Evolutionary conservation across 53 echinoderm and acorn worm genomes (phyloP).

Genomic region (Henricia sp.): DNA sequence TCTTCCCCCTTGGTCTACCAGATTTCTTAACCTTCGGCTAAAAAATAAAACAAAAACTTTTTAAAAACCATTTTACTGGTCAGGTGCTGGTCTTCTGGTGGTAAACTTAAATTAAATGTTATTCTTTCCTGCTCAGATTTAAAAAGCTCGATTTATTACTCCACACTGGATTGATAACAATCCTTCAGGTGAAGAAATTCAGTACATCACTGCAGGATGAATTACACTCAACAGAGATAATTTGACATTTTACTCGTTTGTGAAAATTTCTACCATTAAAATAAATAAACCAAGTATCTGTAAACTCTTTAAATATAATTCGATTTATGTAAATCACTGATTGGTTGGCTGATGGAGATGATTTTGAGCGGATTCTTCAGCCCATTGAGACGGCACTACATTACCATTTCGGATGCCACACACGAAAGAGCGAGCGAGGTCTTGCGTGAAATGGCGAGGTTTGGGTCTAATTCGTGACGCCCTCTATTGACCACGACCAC

Average conservation of each 20-base stretch:
- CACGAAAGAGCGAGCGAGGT: constrained; percentile 32
- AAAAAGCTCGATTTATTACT: constrained; percentile 87
- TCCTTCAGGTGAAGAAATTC: constrained; percentile 99
- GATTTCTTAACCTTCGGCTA: constrained; percentile 68
- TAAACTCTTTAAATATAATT: not conserved
- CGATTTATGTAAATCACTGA: no score
- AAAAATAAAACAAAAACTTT: not conserved
- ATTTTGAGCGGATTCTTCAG: constrained; percentile 9
- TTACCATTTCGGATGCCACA: constrained; percentile 62
- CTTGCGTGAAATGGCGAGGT: constrained; percentile 50
- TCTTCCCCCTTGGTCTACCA: constrained; percentile 93
- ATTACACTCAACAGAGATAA: no score
- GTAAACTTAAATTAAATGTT: not conserved
- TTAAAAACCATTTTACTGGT: not conserved
- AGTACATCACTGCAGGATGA: constrained; percentile 89
- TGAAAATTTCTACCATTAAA: no score
- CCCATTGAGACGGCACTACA: not conserved
- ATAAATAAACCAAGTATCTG: not conserved
- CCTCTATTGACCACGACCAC: no score
- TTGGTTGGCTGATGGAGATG: constrained; percentile 8
- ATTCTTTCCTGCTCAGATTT: constrained; percentile 51
- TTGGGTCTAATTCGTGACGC: no score
- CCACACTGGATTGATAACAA: constrained; percentile 40
- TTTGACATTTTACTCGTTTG: no score
- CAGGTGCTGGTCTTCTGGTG: not conserved